Base-by-base conservation (phyloP, 2,113 vertebrate species). In the Crotalus horridus region DNA sequence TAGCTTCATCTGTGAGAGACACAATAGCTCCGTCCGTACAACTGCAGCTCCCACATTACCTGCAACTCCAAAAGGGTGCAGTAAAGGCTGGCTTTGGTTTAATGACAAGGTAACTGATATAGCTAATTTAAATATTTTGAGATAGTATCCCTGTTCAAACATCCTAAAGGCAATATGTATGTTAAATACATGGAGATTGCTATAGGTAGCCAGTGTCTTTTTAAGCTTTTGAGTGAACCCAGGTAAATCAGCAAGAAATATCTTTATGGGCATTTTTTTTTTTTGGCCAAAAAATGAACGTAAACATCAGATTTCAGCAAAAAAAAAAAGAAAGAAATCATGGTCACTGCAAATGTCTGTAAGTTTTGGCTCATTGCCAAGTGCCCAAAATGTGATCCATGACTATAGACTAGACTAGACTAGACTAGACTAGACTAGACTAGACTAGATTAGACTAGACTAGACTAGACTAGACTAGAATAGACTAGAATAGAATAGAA, bases 1-100 rank as follows among this genome's bases (percentile, higher is more conserved):
- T 0, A 92, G 97, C 3, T 99, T 98, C 33, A 98, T 99, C 89
- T 99, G 99, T 94, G 98, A 99, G 96, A 97, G 99, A 93, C 98
- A 97, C 85, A 97, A 96, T 5, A 90, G 33, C 48, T 99, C 98
- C 33, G 90, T 98, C 58, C 99, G 98, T 51, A 85, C 98, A 91
- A 98, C 98, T 0, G 39, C 87, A 69, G 90, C 61, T 53, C 99
- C 99, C 1, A 98, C 98, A 0, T 58, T 88, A 21, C 86, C 96
- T 1, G 74, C 95, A 0, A 96, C 96, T 24, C 96, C 95, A 59
- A 99, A 99, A 10, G 98, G 98, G 0, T 99, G 99, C 95, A 94
- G 95, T 20, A 97, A 98, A 48, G 98, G 98, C 21, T 99, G 99
- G 99, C 10, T 96, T 0, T 88, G 96, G 48, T 98, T 98, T 94